Evolutionary conservation across 92 coral and sea anemone genomes (phyloP).

Genomic region (Porites evermanni): DNA sequence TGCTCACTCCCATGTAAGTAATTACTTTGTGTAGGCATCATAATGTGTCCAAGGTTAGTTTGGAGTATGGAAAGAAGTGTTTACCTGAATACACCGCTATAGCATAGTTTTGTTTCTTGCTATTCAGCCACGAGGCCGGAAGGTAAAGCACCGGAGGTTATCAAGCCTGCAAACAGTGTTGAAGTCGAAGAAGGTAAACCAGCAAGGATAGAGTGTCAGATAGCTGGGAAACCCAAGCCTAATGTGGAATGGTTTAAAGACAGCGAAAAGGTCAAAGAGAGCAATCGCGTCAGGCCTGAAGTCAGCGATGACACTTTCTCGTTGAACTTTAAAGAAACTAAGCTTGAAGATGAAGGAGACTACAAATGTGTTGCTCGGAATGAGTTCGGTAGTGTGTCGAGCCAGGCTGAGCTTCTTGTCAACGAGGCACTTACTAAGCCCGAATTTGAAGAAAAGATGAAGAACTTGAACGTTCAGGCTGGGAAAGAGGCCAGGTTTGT

Average conservation of each 20-base stretch:
- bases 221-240: constrained; percentile 85
- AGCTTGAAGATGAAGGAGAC: constrained; percentile 86
- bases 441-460: constrained; percentile 67
- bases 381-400: constrained; percentile 75
- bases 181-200: constrained; percentile 76
- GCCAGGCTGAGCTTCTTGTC: constrained; percentile 84
- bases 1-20: too few relatives aligned
- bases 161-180: constrained; percentile 54
- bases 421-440: constrained; percentile 84
- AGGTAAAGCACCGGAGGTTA: constrained; percentile 87
- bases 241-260: constrained; percentile 90
- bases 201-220: constrained; percentile 78
- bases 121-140: constrained; percentile 62
- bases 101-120: background rate
- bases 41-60: too few relatives aligned
- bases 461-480: constrained; percentile 63
- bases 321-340: constrained; percentile 68
- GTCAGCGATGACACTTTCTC: constrained; percentile 65
- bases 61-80: too few relatives aligned
- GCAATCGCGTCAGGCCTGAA: constrained; percentile 65
- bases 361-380: constrained; percentile 88
- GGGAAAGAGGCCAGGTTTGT: constrained; percentile 87
- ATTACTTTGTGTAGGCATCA: too few relatives aligned
- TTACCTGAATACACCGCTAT: too few relatives aligned
- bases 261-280: constrained; percentile 68